Percentiles rank a stretch among this genome's conserved stretches.
These are phyloP conservation scores for Perca fluviatilis DNA, from an alignment of 2,113 vertebrate genomes.

Conservation along the genomic window DNA sequence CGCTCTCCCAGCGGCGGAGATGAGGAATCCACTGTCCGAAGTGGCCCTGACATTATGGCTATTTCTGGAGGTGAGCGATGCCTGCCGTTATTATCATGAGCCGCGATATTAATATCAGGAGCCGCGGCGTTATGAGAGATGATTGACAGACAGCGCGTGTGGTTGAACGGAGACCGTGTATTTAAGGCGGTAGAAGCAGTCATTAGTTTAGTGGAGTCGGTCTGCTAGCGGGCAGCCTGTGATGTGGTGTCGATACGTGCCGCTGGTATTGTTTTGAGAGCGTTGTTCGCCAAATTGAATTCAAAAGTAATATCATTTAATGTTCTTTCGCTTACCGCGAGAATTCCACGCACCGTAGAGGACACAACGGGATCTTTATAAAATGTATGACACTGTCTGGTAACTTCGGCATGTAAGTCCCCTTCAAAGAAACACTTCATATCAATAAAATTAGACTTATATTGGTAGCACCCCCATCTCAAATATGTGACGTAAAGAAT, in stretches of 20 bases:
- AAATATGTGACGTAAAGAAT: neutral
- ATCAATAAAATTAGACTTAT: neutral
- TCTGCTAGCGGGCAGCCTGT: neutral
- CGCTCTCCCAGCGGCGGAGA: constrained; percentile 45
- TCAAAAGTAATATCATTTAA: neutral
- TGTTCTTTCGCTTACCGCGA: rapidly evolving
- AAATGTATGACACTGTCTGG: neutral
- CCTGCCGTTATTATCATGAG: neutral
- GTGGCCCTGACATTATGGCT: constrained; percentile 70
- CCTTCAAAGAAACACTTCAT: neutral
- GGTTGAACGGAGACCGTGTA: neutral
- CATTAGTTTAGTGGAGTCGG: neutral
- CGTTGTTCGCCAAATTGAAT: constrained; percentile 7
- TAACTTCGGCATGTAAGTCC: constrained; percentile 14
- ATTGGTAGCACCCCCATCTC: neutral
- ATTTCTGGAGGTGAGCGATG: constrained; percentile 77
- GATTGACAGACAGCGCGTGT: neutral
- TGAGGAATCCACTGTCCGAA: constrained; percentile 67
- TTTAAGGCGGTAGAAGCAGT: neutral
- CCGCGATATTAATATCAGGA: too few relatives aligned
- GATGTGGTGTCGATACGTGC: neutral
- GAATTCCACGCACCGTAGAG: rapidly evolving
- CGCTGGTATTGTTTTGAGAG: neutral
- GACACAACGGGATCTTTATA: rapidly evolving
- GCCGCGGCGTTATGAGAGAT: neutral